phyloP scores from a whole-genome alignment of 2,797 vertebrate genomes.

The Odontamblyopus rebecca region DNA sequence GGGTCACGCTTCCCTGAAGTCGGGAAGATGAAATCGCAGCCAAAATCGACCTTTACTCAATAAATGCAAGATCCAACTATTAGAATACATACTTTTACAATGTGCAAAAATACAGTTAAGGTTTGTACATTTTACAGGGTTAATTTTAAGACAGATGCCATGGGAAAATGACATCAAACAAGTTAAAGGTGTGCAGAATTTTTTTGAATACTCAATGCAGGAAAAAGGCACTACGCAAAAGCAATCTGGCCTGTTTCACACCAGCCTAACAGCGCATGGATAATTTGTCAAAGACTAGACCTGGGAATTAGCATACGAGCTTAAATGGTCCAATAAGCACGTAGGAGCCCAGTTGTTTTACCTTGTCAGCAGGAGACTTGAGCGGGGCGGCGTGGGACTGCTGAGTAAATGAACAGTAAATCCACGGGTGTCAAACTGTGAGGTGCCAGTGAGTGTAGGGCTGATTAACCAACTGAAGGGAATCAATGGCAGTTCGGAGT shows the following conservation, averaged over 20 bases:
- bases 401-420: constrained; percentile 6
- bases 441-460: constrained; percentile 1
- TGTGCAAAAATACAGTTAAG: neutral
- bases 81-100: no score
- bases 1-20: no score
- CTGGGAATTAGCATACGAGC: neutral
- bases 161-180: no score
- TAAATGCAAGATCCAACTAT: no score
- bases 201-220: neutral
- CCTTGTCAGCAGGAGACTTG: constrained; percentile 1
- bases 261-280: neutral
- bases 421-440: neutral
- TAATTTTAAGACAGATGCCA: no score
- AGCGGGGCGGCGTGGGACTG: neutral
- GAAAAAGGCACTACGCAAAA: neutral
- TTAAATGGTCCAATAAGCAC: neutral
- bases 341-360: neutral
- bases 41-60: no score
- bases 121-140: no score
- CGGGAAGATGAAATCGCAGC: no score
- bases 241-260: neutral
- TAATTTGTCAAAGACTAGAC: neutral
- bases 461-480: constrained; percentile 37
- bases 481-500: constrained; percentile 42
- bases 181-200: neutral